Conservation (phyloP, 2,113 vertebrate species). For the Phoxinus phoxinus region DNA sequence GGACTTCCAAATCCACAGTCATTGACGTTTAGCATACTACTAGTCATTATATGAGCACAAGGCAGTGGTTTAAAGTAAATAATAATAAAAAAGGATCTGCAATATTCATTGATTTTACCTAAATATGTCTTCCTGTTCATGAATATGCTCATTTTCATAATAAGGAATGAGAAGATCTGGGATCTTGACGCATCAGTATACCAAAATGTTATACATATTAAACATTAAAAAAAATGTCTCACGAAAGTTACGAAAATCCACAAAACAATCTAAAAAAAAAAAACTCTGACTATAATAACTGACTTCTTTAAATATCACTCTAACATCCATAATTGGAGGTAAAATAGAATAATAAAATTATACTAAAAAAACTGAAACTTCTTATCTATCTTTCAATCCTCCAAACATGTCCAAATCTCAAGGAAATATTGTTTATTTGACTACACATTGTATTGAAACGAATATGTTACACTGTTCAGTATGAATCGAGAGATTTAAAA, state of each 20-base stretch:
- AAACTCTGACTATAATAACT: constrained; percentile 44
- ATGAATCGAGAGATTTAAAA: constrained; percentile 6
- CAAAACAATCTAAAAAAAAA: background rate
- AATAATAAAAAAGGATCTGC: background rate
- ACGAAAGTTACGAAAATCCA: background rate
- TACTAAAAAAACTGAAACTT: background rate
- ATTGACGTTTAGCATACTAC: constrained; percentile 12
- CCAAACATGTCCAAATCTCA: background rate
- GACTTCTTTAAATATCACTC: background rate
- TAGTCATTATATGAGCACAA: constrained; percentile 12
- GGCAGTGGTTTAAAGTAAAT: background rate
- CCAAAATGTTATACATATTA: background rate
- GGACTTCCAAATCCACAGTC: constrained; percentile 1
- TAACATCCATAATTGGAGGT: constrained; percentile 4
- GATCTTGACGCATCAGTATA: background rate
- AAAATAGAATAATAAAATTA: background rate
- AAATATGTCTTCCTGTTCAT: constrained; percentile 2
- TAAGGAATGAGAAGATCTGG: background rate
- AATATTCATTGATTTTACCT: too few relatives aligned
- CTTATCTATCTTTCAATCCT: background rate
- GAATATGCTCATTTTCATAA: background rate
- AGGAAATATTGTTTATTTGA: constrained; percentile 1
- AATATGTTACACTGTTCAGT: background rate
- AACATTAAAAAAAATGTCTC: background rate
- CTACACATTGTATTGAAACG: background rate